Conservation (phyloP, 1,140 invertebrate species). For the Ostrea denselamellosa region DNA sequence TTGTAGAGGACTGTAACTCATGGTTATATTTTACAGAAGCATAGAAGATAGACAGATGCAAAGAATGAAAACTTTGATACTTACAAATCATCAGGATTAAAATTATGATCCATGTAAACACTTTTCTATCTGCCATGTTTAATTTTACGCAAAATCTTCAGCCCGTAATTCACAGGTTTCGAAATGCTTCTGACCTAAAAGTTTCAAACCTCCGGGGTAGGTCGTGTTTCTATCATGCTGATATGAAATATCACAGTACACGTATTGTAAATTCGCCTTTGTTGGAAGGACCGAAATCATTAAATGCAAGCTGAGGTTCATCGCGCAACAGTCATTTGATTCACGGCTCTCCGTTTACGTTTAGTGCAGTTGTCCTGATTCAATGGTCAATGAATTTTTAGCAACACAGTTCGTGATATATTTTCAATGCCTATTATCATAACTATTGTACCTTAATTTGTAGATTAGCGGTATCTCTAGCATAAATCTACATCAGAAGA, state of each 20-base stretch:
- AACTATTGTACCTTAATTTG: no score
- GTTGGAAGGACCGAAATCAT: no score
- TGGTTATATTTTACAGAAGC: neutral
- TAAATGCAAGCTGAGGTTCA: no score
- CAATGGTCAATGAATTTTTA: no score
- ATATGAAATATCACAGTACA: neutral
- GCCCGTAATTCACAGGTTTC: neutral
- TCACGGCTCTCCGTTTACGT: neutral
- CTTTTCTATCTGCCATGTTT: neutral
- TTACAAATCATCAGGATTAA: neutral
- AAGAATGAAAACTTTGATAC: neutral
- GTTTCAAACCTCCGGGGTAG: neutral
- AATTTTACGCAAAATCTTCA: neutral
- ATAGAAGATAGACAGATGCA: neutral
- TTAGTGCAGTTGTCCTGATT: no score
- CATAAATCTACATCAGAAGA: no score
- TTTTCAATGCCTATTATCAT: no score
- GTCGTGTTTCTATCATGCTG: neutral
- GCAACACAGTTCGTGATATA: no score
- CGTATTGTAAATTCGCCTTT: neutral
- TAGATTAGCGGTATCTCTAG: no score
- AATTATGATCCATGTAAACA: neutral
- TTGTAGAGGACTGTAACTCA: no score
- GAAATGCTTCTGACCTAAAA: neutral
- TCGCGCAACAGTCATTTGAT: neutral